These are phyloP conservation scores for Pangasius mekongensis DNA, from an alignment of 2,797 vertebrate genomes.

Conservation along the genomic window DNA sequence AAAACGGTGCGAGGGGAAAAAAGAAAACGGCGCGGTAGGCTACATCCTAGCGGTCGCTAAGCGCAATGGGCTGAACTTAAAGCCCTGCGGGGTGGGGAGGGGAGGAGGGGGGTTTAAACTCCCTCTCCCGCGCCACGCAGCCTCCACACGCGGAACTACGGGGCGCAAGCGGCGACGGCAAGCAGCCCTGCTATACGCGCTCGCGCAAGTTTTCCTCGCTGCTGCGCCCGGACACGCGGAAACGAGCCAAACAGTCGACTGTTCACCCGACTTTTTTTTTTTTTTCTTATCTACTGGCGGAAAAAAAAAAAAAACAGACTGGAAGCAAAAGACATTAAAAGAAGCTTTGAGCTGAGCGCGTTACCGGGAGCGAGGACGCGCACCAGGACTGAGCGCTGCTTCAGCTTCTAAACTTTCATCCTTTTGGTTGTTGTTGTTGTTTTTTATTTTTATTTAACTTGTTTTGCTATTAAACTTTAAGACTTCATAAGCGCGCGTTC, in stretches of 20 bases:
- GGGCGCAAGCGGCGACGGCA: conserved; percentile 52
- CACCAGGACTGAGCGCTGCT: conserved; percentile 10
- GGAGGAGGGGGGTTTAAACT: conserved; percentile 69
- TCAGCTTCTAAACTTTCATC: background rate
- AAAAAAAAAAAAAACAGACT: background rate
- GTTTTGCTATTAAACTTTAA: background rate
- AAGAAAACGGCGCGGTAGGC: conserved; percentile 69
- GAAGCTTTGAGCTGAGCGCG: conserved; percentile 4
- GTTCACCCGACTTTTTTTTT: background rate
- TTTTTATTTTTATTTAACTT: background rate
- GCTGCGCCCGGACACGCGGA: conserved; percentile 3
- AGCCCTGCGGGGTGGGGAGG: conserved; percentile 50
- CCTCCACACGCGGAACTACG: conserved; percentile 66
- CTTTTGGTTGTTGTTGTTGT: background rate
- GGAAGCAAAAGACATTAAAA: conserved; percentile 5
- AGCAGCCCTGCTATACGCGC: conserved; percentile 56
- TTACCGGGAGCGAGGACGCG: conserved; percentile 30
- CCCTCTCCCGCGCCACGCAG: conserved; percentile 71
- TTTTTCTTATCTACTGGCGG: background rate
- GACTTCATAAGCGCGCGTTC: background rate
- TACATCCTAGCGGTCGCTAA: conserved; percentile 84
- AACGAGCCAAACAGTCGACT: background rate
- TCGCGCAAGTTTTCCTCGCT: conserved; percentile 55
- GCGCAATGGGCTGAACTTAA: conserved; percentile 81
- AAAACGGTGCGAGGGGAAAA: background rate